Percentiles rank a stretch among this genome's conserved stretches.
Evolutionary conservation across 2,888 invertebrate genomes (phyloP).

Genomic region (Pyrrhosoma nymphula): DNA sequence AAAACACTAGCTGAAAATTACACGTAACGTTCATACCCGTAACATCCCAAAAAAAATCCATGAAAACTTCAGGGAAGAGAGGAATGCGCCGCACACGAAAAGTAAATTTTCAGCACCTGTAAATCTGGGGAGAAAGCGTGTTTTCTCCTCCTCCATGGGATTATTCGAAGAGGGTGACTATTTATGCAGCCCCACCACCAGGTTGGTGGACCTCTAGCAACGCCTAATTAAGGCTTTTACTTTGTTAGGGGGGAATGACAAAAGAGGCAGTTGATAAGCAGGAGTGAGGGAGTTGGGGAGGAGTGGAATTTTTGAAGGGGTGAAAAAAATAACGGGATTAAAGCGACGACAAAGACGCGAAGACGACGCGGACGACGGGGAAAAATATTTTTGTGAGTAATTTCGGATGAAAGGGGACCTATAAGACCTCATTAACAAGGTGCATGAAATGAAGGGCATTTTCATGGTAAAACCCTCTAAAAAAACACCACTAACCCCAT

Average conservation of each 20-base stretch:
- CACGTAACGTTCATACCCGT: no score
- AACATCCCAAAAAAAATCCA: no score
- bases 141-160: background rate
- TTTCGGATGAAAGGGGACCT: background rate
- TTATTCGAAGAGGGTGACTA: background rate
- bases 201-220: background rate
- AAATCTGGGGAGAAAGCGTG: background rate
- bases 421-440: background rate
- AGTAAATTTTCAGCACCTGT: background rate
- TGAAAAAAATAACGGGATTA: background rate
- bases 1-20: no score
- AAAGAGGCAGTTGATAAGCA: background rate
- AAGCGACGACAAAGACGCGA: background rate
- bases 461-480: background rate
- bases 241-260: background rate
- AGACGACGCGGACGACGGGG: background rate
- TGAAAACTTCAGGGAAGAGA: no score
- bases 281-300: background rate
- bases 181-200: background rate
- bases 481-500: background rate
- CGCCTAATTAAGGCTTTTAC: background rate
- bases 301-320: background rate
- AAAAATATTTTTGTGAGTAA: background rate
- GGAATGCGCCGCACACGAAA: background rate
- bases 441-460: background rate